These are phyloP conservation scores for Pogonophryne albipinna DNA, from an alignment of 2,797 vertebrate species.

Conservation along the genomic window DNA sequence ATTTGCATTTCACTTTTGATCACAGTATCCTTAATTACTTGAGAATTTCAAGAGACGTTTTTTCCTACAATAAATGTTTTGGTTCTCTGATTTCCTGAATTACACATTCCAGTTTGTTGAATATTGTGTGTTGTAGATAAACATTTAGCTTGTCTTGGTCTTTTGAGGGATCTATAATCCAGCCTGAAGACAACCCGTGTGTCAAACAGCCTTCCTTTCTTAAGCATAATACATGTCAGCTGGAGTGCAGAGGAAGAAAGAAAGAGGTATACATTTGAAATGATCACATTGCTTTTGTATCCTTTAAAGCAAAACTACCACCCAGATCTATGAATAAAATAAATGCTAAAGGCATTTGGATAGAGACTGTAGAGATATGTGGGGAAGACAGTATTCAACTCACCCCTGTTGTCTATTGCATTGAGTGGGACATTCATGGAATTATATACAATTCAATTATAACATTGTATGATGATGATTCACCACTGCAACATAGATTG, in stretches of 20 bases:
- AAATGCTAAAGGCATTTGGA: constrained; percentile 17
- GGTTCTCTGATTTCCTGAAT: background rate
- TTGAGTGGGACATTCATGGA: background rate
- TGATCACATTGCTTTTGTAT: constrained; percentile 15
- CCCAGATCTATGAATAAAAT: constrained; percentile 38
- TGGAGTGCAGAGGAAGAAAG: constrained; percentile 15
- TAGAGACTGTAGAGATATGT: background rate
- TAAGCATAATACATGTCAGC: constrained; percentile 5
- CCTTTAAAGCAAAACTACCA: constrained; percentile 17
- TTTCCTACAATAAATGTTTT: background rate
- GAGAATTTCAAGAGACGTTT: background rate
- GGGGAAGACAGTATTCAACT: constrained; percentile 1
- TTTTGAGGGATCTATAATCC: constrained; percentile 10
- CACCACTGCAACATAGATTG: background rate
- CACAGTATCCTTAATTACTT: background rate
- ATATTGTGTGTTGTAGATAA: constrained; percentile 8
- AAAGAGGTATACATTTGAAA: constrained; percentile 9
- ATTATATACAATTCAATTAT: constrained; percentile 11
- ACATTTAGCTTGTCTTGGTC: constrained; percentile 3
- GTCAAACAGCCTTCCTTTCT: background rate
- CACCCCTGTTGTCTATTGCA: constrained; percentile 8
- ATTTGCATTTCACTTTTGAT: background rate
- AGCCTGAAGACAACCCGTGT: constrained; percentile 16
- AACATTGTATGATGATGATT: constrained; percentile 2
- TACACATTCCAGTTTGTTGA: background rate